Evolutionary conservation across 1,140 invertebrate species (phyloP).

Genomic region (Drosophila guanche): DNA sequence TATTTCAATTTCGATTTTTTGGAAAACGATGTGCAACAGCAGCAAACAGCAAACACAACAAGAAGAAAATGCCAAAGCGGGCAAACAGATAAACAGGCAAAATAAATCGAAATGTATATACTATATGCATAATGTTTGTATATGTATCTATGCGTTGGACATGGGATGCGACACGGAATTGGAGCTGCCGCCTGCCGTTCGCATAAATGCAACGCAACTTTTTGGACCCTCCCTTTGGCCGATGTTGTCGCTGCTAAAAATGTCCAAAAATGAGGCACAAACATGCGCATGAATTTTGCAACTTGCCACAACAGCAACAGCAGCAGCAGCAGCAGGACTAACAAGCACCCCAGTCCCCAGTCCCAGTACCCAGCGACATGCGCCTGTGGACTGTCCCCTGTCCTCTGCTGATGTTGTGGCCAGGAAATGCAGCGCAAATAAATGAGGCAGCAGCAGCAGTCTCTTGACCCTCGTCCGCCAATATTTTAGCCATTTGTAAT

Average conservation of each 20-base stretch:
- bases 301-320: conserved; percentile 40
- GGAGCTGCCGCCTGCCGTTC: conserved; percentile 48
- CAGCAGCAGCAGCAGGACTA: conserved; percentile 48
- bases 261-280: conserved; percentile 78
- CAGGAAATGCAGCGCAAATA: conserved; percentile 75
- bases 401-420: conserved; percentile 13
- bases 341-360: conserved; percentile 44
- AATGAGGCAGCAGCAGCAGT: conserved; percentile 58
- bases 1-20: conserved; percentile 81
- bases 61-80: conserved; percentile 43
- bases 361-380: conserved; percentile 1
- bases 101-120: conserved; percentile 51
- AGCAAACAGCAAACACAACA: conserved; percentile 61
- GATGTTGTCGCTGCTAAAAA: conserved; percentile 48
- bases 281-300: conserved; percentile 78
- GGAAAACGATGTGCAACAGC: conserved; percentile 69
- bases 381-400: neutral
- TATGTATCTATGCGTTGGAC: conserved; percentile 50
- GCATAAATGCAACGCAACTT: conserved; percentile 75
- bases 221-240: conserved; percentile 43
- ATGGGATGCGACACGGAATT: conserved; percentile 58
- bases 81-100: conserved; percentile 70
- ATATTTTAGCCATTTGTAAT: conserved; percentile 75
- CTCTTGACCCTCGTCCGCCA: conserved; percentile 54
- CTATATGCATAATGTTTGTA: conserved; percentile 9